Evolutionary conservation across 2,797 vertebrate genomes (phyloP), one percentile per base, ranked within the genome.

Genomic region (Nothura maculosa): DNA sequence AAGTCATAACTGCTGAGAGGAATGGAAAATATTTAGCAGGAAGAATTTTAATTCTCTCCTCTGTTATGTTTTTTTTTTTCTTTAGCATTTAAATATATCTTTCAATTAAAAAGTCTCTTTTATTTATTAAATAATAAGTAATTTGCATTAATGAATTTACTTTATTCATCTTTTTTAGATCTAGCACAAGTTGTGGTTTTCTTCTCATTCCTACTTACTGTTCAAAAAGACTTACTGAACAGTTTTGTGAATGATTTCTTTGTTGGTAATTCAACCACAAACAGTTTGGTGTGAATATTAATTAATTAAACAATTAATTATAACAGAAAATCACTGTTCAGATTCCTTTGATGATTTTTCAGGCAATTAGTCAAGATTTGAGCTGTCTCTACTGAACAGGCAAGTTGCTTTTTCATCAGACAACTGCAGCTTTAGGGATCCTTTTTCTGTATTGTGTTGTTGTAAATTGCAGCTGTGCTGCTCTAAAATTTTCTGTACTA

Each of bases 61-160:
- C 4, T 91, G 34, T 90, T 86, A 38, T 36, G 61, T 54, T 80
- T 93, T 93, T 63, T 93, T 63, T 93, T 63, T 85, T 95, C 74
- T 61, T 87, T 74, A 89, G 58, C 61, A 1, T 12, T 88, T 87
- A 92, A 88, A 91, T 52, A 43, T n/a, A 45, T 80, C 61, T 88
- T 95, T 93, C 85, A 95, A 92, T 48, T 48, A 48, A 48, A 22
- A 48, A 48, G 47, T 24, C 11, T 24, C 24, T 48, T 48, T 48
- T 48, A 48, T 48, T 48, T 48, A 48, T 48, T 48, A 24, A 48
- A 24, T 48, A 47, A 47, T 47, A 89, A 92, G 85, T 94, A 95
- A 93, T 96, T 95, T 95, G 74, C 93, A 86, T 92, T 94, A 91
- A 94, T 94, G 91, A 90, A 96, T 94, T 94, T 64, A 86, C 92